Evolutionary conservation across 2,888 invertebrate genomes (phyloP).

Genomic region (Tenthredo scrophulariae): DNA sequence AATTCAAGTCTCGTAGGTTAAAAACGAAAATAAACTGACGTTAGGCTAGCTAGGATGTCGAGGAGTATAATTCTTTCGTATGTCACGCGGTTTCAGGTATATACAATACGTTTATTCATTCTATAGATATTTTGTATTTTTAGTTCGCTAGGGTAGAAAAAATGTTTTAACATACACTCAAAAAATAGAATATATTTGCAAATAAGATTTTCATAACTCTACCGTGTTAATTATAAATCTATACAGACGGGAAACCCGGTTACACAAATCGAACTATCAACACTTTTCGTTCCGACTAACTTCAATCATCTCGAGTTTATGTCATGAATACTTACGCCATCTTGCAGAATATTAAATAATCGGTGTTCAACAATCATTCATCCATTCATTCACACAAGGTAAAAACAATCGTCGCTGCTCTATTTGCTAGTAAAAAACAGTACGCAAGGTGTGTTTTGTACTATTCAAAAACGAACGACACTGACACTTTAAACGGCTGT

Average conservation of each 20-base stretch:
- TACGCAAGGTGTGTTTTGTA: neutral
- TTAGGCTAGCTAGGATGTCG: neutral
- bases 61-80: neutral
- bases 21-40: constrained; percentile 36
- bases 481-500: neutral
- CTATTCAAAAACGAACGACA: neutral
- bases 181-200: constrained; percentile 16
- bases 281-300: neutral
- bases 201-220: constrained; percentile 38
- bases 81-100: constrained; percentile 28
- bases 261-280: neutral
- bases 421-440: neutral
- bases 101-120: neutral
- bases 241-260: neutral
- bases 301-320: neutral
- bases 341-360: neutral
- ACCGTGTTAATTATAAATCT: constrained; percentile 1
- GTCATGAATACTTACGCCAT: neutral
- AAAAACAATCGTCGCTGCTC: neutral
- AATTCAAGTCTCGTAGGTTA: neutral
- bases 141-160: constrained; percentile 45
- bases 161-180: neutral
- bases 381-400: neutral
- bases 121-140: constrained; percentile 37
- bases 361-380: neutral